Base-by-base conservation (phyloP, 2,797 vertebrate genomes). In the Melopsittacus undulatus region DNA sequence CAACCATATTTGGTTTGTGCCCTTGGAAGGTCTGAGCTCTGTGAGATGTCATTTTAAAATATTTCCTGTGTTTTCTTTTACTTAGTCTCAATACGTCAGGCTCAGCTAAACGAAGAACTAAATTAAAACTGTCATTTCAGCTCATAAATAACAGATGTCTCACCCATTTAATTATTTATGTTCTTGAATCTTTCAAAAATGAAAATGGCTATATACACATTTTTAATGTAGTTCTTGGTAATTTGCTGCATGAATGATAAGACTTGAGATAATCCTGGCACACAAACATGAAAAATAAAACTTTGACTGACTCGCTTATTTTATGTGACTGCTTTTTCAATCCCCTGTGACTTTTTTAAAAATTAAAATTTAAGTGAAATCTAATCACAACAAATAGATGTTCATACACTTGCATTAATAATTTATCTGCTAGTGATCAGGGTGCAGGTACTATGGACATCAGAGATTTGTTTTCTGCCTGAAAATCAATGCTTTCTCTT, bases 81-180 rank as follows among this genome's bases (percentile, higher is more conserved):
- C 93, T 95, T 80, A 96, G 95, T 97, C 96, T 97, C 88, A 96
- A 96, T 97, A 96, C 32, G 81, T 97, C 97, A 97, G 97, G 78
- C 94, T 96, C 92, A 96, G 97, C 96, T 96, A 97, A 98, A 98
- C 48, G 96, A 98, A 96, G 97, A 98, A 98, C 97, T 97, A 98
- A 98, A 98, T 98, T 98, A 98, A 98, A 98, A 95, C 97, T 97
- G 98, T 98, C 93, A 97, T 98, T 98, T 98, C 94, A 97, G 97
- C 97, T 98, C 98, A 98, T 98, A 98, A 99, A 99, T 99, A 98
- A 98, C 98, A 98, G 97, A 99, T 98, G 98, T 98, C 98, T 98
- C 95, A 75, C 92, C 95, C 97, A 89, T 97, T 99, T 97, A 98
- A 99, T 98, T 98, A 99, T 99, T 99, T 97, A 99, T 98, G 96